Evolutionary conservation across 2,797 vertebrate species (phyloP).

Genomic region (Typhlichthys subterraneus): DNA sequence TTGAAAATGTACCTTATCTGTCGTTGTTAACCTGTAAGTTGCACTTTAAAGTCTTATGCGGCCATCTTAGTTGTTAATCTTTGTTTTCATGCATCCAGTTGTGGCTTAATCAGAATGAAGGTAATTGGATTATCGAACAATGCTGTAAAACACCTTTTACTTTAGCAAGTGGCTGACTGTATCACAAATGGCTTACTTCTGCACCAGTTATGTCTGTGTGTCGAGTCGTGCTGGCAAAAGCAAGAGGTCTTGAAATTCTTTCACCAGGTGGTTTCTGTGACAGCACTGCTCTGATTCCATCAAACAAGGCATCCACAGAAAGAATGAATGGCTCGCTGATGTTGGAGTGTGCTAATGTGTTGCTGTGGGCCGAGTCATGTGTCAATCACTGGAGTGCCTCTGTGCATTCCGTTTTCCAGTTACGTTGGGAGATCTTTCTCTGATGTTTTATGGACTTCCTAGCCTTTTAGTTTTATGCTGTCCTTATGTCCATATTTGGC

Average conservation of each 20-base stretch:
- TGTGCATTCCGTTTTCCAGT: not conserved
- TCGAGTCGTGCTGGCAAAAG: not conserved
- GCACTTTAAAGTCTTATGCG: too few species aligned
- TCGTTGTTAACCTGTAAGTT: too few species aligned
- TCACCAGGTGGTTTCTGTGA: not conserved
- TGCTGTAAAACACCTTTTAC: not conserved
- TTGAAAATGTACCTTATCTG: too few species aligned
- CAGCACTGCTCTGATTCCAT: constrained; percentile 6
- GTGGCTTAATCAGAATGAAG: too few species aligned
- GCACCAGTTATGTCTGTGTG: constrained; percentile 1
- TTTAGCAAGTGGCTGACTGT: not conserved
- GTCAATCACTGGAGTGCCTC: not conserved
- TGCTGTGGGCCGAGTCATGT: not conserved
- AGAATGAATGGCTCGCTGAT: not conserved
- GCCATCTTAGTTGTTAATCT: too few species aligned
- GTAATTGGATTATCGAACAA: not conserved
- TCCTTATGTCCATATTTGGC: too few species aligned
- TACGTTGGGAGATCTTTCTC: not conserved
- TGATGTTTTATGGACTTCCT: too few species aligned
- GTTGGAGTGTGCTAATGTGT: not conserved
- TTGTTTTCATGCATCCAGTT: too few species aligned
- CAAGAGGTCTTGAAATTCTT: constrained; percentile 5
- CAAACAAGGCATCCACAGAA: constrained; percentile 9
- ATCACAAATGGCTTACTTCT: not conserved
- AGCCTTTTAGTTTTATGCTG: too few species aligned